Evolutionary conservation across 2,113 vertebrate genomes (phyloP), one percentile per base, ranked within the genome.

Genomic region (Chascanopsetta lugubris): DNA sequence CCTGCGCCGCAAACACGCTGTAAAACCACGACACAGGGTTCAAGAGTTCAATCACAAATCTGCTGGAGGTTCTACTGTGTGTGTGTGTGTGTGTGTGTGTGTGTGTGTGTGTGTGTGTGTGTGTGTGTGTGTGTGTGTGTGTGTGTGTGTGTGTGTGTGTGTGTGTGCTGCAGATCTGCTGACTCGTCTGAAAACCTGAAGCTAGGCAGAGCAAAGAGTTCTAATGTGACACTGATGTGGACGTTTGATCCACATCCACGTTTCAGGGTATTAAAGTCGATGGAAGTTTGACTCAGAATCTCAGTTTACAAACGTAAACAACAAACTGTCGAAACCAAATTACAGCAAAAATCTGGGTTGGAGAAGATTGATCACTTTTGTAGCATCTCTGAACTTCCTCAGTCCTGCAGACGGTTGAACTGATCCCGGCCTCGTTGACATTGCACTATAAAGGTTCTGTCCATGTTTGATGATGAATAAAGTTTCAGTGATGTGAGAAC

Each of bases 361-460:
- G n/a, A n/a, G n/a, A n/a, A n/a, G n/a, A n/a, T 77, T 54, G 26
- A 18, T 21, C 2, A 12, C 34, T 57, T 61, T 64, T 53, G 54
- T 64, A 74, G 69, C 22, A 3, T 80, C 64, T 72, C 38, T 26
- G 30, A 42, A 30, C 15, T 1, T 17, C 15, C 42, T 69, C 57
- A 69, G 29, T 81, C 42, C 25, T 83, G 64, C 63, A 54, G 13
- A n/a, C n/a, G n/a, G n/a, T n/a, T n/a, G n/a, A n/a, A n/a, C n/a
- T n/a, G n/a, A n/a, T n/a, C 38, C 54, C 69, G 30, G 58, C 60
- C 67, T 86, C 64, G 84, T 82, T 79, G 54, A 82, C 63, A 5
- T 82, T 82, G 85, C 81, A 84, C 76, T 85, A 72, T 68, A 18
- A 71, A 12, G 65, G 46, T 77, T 70, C 59, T 55, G 17, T 61